Evolutionary conservation across 2,888 invertebrate genomes (phyloP).

Genomic region (Melinaea menophilus): DNA sequence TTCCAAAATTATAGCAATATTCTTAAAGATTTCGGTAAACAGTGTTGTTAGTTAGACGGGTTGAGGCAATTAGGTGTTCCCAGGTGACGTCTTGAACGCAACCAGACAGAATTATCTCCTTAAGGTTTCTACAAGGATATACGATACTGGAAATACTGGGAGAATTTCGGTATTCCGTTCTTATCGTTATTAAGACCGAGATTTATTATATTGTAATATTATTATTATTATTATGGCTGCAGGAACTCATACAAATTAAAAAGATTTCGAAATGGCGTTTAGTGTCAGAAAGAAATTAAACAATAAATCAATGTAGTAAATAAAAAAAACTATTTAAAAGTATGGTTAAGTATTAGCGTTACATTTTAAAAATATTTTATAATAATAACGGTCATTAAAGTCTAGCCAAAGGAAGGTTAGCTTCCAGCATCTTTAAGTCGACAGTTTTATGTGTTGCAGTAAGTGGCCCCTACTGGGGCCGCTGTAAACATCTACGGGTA

Average conservation of each 20-base stretch:
- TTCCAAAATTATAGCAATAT: conserved; percentile 9
- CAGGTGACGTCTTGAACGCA: conserved; percentile 65
- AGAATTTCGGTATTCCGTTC: neutral
- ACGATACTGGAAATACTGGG: conserved; percentile 22
- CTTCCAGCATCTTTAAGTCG: conserved; percentile 45
- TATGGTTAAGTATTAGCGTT: too few relatives aligned
- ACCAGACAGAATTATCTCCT: conserved; percentile 68
- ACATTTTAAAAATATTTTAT: neutral
- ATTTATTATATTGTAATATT: too few relatives aligned
- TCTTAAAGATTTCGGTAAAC: conserved; percentile 20
- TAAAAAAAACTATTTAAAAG: too few relatives aligned
- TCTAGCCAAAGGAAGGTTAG: conserved; percentile 26
- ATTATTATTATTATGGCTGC: too few relatives aligned
- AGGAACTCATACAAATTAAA: too few relatives aligned
- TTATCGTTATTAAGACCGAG: too few relatives aligned
- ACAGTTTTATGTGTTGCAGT: conserved; percentile 54
- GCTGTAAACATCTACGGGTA: conserved; percentile 62
- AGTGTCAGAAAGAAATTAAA: too few relatives aligned
- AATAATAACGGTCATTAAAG: conserved; percentile 9
- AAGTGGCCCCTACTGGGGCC: conserved; percentile 54
- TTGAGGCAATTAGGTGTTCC: conserved; percentile 63
- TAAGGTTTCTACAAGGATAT: conserved; percentile 48
- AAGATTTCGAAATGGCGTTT: too few relatives aligned
- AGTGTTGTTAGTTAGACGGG: conserved; percentile 40
- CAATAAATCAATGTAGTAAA: too few relatives aligned